These are phyloP conservation scores for Scortum barcoo DNA, from an alignment of 2,113 vertebrate species.

Conservation along the genomic window DNA sequence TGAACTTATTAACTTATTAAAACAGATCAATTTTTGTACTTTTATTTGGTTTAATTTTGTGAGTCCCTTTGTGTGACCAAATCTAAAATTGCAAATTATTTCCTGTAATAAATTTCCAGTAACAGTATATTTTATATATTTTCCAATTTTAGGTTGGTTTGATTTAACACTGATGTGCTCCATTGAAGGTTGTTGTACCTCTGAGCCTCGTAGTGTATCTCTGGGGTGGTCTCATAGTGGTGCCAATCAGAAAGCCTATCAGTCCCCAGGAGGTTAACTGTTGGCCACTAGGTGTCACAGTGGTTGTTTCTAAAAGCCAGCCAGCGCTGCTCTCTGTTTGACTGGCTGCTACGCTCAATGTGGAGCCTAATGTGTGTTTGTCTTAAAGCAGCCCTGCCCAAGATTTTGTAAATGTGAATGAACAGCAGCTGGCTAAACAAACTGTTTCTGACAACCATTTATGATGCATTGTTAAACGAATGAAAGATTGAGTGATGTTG, in stretches of 20 bases:
- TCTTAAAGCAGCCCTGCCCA: neutral
- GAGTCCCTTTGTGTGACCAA: neutral
- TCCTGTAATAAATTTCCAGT: neutral
- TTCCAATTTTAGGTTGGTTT: neutral
- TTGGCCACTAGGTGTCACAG: slow-evolving; percentile 81
- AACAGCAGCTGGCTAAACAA: neutral
- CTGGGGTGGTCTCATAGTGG: slow-evolving; percentile 12
- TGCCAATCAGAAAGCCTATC: slow-evolving; percentile 3
- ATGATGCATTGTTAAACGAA: neutral
- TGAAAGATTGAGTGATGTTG: neutral
- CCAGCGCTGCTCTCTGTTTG: neutral
- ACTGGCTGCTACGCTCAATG: neutral
- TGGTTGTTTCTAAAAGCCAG: slow-evolving; percentile 68
- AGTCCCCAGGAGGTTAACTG: slow-evolving; percentile 24
- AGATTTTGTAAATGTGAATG: neutral
- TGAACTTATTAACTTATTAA: too few species aligned
- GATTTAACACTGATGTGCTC: neutral
- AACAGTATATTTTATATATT: neutral
- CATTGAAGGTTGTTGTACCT: neutral
- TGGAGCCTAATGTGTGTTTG: slow-evolving; percentile 15
- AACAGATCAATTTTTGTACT: too few species aligned
- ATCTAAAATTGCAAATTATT: neutral
- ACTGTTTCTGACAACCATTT: neutral
- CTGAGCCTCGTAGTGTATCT: neutral
- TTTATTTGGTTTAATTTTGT: too few species aligned